phyloP scores from a whole-genome alignment of 2,113 vertebrate genomes.

The Agapornis roseicollis region DNA sequence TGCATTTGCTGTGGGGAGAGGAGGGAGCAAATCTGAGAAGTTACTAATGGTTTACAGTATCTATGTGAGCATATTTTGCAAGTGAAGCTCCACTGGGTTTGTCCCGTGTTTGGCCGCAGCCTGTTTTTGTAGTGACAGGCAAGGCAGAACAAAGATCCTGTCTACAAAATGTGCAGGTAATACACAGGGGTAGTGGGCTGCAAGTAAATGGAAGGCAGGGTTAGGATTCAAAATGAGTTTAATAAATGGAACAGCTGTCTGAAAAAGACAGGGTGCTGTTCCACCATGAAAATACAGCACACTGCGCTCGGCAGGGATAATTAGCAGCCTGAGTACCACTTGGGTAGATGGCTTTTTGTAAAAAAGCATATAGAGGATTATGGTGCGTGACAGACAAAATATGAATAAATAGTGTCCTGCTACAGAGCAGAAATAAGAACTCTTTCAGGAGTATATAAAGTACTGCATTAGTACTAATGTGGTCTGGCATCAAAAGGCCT shows the following conservation, averaged over 20 bases:
- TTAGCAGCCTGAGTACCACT: neutral
- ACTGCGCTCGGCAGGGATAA: neutral
- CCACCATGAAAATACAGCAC: neutral
- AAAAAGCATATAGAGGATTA: neutral
- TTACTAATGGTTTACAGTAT: rapidly evolving
- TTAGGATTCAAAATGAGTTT: neutral
- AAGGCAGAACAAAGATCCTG: neutral
- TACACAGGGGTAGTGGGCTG: neutral
- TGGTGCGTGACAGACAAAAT: neutral
- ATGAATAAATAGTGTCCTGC: neutral
- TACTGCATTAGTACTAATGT: neutral
- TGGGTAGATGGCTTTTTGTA: neutral
- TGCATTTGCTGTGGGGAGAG: neutral
- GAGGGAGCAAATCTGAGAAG: neutral
- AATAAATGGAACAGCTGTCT: neutral
- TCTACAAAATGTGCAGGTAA: neutral
- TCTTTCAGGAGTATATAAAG: neutral
- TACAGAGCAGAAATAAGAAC: neutral
- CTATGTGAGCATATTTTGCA: neutral
- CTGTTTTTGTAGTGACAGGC: neutral
- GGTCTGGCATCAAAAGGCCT: neutral
- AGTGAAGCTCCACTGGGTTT: neutral
- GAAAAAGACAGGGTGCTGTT: neutral
- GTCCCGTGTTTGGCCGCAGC: neutral
- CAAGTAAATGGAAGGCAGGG: neutral